These are phyloP conservation scores for Ormyrus rosae DNA, from an alignment of 2,888 invertebrate species.

Conservation along the genomic window DNA sequence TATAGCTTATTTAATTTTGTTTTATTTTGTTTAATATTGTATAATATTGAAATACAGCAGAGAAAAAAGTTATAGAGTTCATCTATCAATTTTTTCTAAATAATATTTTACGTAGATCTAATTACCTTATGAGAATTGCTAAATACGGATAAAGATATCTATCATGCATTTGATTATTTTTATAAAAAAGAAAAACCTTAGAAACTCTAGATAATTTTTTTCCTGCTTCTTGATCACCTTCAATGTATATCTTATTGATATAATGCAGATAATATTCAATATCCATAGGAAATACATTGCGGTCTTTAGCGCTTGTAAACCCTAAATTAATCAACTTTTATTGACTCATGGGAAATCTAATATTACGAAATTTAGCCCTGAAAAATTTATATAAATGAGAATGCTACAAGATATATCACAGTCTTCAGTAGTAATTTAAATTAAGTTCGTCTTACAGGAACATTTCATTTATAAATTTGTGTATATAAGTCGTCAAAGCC, in stretches of 20 bases:
- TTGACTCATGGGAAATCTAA: constrained; percentile 24
- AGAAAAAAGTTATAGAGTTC: no score
- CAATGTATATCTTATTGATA: constrained; percentile 24
- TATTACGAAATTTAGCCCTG: constrained; percentile 43
- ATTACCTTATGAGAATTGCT: no score
- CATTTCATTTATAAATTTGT: no score
- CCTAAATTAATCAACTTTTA: constrained; percentile 11
- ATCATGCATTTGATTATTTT: no score
- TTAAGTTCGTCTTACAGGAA: no score
- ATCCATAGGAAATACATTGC: neutral
- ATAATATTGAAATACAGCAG: no score
- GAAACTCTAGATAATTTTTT: constrained; percentile 35
- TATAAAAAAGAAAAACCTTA: neutral
- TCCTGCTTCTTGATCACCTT: neutral
- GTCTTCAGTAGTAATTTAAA: neutral
- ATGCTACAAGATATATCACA: constrained; percentile 19
- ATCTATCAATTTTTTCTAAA: no score
- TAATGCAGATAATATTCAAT: neutral
- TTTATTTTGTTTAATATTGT: no score
- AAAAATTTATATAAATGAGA: constrained; percentile 33
- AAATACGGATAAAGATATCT: no score
- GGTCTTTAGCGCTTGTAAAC: constrained; percentile 6
- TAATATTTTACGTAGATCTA: no score
- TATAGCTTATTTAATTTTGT: no score
- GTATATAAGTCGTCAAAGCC: no score